Percentiles rank a stretch among this genome's conserved stretches.
Conservation (phyloP, 2,888 invertebrate genomes). For the Amphipoea lucens region DNA sequence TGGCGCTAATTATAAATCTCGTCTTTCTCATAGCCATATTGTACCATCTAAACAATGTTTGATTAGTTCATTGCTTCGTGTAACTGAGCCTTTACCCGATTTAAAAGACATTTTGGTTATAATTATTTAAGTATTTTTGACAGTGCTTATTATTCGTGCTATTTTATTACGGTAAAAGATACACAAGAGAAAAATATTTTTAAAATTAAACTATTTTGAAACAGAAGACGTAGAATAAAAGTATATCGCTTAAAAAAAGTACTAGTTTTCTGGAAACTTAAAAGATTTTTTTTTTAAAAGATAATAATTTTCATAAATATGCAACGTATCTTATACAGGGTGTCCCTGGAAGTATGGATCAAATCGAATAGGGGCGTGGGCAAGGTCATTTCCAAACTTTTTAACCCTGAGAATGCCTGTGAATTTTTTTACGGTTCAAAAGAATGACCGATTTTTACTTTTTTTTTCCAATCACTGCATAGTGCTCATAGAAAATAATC, state of each 20-base stretch:
- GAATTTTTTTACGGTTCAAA: too few relatives aligned
- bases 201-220: background rate
- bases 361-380: too few relatives aligned
- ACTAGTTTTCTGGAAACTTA: background rate
- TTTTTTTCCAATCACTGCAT: too few relatives aligned
- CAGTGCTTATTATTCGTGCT: background rate
- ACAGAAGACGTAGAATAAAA: background rate
- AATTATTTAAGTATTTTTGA: background rate
- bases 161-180: background rate
- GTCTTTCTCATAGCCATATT: background rate
- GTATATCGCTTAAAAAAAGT: background rate
- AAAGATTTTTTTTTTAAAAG: background rate
- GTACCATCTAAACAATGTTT: background rate
- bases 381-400: too few relatives aligned
- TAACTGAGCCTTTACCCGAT: background rate
- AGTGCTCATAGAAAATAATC: too few relatives aligned
- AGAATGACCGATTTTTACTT: too few relatives aligned
- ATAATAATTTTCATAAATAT: background rate
- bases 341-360: too few relatives aligned
- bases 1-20: too few relatives aligned
- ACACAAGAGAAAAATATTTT: background rate
- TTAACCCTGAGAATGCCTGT: too few relatives aligned
- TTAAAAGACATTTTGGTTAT: conserved; percentile 20
- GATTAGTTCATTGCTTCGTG: background rate
- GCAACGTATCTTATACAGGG: background rate